Percentiles rank a stretch among this genome's conserved stretches.
These are phyloP conservation scores for Tetramorium simillimum DNA, from an alignment of 1,140 invertebrate genomes.

Conservation along the genomic window DNA sequence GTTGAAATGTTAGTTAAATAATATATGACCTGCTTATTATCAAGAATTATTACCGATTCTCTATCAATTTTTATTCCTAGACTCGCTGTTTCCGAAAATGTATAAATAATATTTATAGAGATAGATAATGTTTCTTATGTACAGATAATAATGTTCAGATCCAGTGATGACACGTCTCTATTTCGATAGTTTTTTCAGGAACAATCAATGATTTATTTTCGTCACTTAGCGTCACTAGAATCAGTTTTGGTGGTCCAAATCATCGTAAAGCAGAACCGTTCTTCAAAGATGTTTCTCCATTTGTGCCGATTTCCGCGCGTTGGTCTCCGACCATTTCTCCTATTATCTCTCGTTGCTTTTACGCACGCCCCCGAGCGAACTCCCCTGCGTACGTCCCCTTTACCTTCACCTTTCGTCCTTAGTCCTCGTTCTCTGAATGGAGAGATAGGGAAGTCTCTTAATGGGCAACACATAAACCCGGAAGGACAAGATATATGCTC, in stretches of 20 bases:
- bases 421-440: not conserved
- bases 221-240: not conserved
- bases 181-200: not conserved
- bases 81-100: not conserved
- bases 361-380: not conserved
- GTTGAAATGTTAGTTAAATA: not conserved
- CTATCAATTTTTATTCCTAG: not conserved
- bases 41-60: not conserved
- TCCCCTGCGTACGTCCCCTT: not conserved
- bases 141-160: not conserved
- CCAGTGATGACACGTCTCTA: not conserved
- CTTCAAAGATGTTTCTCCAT: conserved; percentile 13
- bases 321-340: not conserved
- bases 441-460: not conserved
- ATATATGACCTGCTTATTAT: not conserved
- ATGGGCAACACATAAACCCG: not conserved
- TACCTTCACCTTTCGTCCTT: conserved; percentile 7
- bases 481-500: not conserved
- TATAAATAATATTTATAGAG: not conserved
- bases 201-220: not conserved
- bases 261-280: not conserved
- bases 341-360: conserved; percentile 20
- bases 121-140: not conserved
- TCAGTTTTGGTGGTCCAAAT: not conserved
- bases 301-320: conserved; percentile 18